Evolutionary conservation across 2,797 vertebrate species (phyloP).

Genomic region (Numenius phaeopus): DNA sequence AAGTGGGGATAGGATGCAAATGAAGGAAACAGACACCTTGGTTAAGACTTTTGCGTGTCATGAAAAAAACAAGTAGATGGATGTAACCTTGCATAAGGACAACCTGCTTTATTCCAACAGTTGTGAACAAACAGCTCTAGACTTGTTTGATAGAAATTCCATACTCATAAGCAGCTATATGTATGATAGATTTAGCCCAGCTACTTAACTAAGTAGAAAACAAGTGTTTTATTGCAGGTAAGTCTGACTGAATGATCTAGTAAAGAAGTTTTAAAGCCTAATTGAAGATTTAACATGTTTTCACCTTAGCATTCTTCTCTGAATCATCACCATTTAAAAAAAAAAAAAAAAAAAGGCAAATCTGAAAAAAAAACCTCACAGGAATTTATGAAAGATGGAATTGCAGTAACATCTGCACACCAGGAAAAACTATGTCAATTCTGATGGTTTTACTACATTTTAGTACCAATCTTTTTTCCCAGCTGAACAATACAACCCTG

Average conservation of each 20-base stretch:
- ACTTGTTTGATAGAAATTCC: not conserved
- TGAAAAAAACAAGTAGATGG: not conserved
- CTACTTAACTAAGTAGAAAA: not conserved
- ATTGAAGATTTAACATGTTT: not conserved
- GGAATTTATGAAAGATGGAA: not conserved
- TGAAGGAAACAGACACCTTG: not conserved
- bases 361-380: not conserved
- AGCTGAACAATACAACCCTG: not conserved
- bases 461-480: rapidly evolving
- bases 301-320: not conserved
- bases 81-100: not conserved
- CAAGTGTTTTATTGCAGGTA: not conserved
- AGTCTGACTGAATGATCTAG: not conserved
- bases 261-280: not conserved
- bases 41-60: not conserved
- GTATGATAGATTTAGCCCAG: not conserved
- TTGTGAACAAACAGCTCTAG: not conserved
- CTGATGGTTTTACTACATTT: not conserved
- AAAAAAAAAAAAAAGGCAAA: not conserved
- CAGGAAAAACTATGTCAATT: not conserved
- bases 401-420: not conserved
- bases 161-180: not conserved
- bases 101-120: not conserved
- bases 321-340: not conserved
- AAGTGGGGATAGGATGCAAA: not conserved